phyloP scores from a whole-genome alignment of 1,140 invertebrate genomes.

The Eufriesea mexicana region DNA sequence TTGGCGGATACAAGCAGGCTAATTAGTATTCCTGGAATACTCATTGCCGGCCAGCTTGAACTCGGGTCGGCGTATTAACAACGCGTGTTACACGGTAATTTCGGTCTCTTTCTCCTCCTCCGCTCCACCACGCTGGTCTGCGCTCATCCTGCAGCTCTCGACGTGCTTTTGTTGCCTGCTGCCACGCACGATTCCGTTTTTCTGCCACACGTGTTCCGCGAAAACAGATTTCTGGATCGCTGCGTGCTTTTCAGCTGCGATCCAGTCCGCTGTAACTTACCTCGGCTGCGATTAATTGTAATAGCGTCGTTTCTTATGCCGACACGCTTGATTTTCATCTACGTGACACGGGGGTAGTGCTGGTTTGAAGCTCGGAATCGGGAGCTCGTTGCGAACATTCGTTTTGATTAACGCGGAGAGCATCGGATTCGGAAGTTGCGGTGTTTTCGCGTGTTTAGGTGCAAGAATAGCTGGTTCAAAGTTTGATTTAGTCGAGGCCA shows the following conservation, averaged over 20 bases:
- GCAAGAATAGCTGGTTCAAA: no score
- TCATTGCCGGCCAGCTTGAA: slow-evolving; percentile 21
- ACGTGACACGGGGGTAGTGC: no score
- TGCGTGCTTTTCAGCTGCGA: background rate
- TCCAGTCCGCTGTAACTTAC: background rate
- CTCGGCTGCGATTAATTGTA: slow-evolving; percentile 10
- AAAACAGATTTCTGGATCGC: slow-evolving; percentile 15
- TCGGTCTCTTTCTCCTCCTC: background rate
- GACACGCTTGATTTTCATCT: background rate
- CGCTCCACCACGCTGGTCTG: background rate
- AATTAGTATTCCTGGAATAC: slow-evolving; percentile 50
- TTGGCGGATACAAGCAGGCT: slow-evolving; percentile 31
- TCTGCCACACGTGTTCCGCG: background rate
- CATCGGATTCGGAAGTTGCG: no score
- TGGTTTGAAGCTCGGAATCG: no score
- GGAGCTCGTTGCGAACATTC: no score
- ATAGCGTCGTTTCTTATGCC: background rate
- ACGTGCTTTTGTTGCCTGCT: background rate
- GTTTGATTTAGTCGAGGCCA: no score
- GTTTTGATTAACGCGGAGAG: no score
- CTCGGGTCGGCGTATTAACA: slow-evolving; percentile 21
- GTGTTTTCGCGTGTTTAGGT: no score
- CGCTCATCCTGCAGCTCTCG: background rate
- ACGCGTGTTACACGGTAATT: slow-evolving; percentile 14
- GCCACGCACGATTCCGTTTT: slow-evolving; percentile 18